Evolutionary conservation across 2,797 vertebrate genomes (phyloP).

Genomic region (Atherinosoma microstoma): DNA sequence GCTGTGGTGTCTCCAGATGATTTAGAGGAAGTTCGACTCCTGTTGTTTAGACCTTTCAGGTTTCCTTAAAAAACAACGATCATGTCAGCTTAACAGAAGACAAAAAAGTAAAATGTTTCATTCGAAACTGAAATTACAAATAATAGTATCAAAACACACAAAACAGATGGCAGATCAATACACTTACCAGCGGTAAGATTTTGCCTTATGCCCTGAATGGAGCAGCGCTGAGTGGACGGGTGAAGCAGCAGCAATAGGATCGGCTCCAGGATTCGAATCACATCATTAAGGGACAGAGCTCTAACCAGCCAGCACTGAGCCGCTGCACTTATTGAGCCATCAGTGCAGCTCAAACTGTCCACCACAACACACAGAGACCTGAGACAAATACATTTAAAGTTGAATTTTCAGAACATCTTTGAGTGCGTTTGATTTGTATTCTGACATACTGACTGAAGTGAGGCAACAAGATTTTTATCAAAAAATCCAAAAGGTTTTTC

Average conservation of each 20-base stretch:
- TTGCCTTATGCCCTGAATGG: slow-evolving; percentile 88
- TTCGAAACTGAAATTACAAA: too few species aligned
- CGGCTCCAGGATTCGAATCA: slow-evolving; percentile 93
- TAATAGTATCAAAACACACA: not conserved
- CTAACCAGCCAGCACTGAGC: slow-evolving; percentile 95
- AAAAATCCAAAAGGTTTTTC: not conserved
- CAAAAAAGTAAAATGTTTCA: not conserved
- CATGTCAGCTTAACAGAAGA: not conserved
- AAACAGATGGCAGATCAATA: not conserved
- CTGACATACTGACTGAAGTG: not conserved
- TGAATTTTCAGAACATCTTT: not conserved
- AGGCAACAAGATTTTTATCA: too few species aligned
- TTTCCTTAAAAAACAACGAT: slow-evolving; percentile 79
- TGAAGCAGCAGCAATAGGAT: slow-evolving; percentile 93
- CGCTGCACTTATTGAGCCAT: slow-evolving; percentile 90
- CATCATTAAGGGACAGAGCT: slow-evolving; percentile 92
- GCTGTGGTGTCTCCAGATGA: slow-evolving; percentile 56
- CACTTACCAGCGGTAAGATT: slow-evolving; percentile 85
- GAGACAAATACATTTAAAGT: slow-evolving; percentile 34
- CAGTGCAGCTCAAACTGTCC: slow-evolving; percentile 91
- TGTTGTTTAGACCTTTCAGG: slow-evolving; percentile 79
- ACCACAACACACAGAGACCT: slow-evolving; percentile 96
- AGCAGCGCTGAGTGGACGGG: slow-evolving; percentile 91
- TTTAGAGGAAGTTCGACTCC: slow-evolving; percentile 78
- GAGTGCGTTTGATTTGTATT: not conserved